Base-by-base conservation (phyloP, 2,888 invertebrate genomes). In the Protonemura montana region DNA sequence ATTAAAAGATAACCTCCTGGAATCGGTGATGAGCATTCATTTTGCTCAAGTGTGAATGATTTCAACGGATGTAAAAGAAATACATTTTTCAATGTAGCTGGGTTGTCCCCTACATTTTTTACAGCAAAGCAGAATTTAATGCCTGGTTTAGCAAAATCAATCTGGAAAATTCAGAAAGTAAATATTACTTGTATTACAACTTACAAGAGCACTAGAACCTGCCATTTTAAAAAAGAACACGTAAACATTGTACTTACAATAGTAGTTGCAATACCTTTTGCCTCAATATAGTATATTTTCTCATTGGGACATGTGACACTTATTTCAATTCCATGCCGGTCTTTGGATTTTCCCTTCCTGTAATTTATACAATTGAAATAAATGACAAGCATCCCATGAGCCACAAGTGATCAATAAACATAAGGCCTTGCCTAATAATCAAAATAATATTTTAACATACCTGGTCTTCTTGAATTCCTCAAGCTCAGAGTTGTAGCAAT, bases 261-360 rank as follows among this genome's bases (percentile, higher is more conserved):
- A 59, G 30, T 85, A 30, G 30, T 86, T 16, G 80, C 85, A 26
- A 77, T 76, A 2, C 78, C 78, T 78, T 78, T 26, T 16, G 26
- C 10, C 28, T 27, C 78, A 6, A 21, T 78, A n/a, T 78, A 78
- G 1, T 3, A 6, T 7, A 78, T 26, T 25, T 26, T 2, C 26
- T 78, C 59, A 28, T 80, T 76, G 1, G 21, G 59, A 85, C 86
- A 85, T 7, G 21, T 41, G 35, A 85, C 42, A n/a, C 76, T 26
- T 59, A 87, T 41, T n/a, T 76, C 59, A 27, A 87, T 85, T 77
- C 83, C 86, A 78, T 87, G 86, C 5, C 87, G 82, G 86, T 83
- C 82, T 80, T 76, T 83, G 25, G 80, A 30, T 78, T 84, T 84
- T 7, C 27, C 21, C 3, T 83, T 86, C 76, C 87, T 87, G 78